phyloP scores from a whole-genome alignment of 2,797 vertebrate species.

The Chelmon rostratus region DNA sequence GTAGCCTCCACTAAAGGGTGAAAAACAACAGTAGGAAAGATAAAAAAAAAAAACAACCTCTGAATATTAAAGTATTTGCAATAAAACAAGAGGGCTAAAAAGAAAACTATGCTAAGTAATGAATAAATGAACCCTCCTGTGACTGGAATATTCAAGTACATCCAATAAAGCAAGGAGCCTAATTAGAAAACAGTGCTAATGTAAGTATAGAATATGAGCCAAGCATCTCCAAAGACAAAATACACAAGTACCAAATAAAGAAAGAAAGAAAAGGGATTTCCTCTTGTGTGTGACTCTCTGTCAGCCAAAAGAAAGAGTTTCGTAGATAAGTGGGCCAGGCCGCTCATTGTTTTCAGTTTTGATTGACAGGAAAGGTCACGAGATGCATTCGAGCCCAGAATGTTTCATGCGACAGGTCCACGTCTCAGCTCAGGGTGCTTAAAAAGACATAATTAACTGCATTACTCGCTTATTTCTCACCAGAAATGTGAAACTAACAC shows the following conservation, averaged over 20 bases:
- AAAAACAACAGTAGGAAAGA: not conserved
- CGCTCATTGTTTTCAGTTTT: slow-evolving; percentile 23
- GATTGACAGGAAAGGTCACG: slow-evolving; percentile 49
- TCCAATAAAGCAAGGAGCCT: slow-evolving; percentile 13
- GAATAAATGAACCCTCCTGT: not conserved
- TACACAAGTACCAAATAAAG: not conserved
- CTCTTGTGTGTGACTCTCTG: slow-evolving; percentile 16
- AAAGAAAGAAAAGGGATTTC: slow-evolving; percentile 42
- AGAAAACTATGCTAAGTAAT: not conserved
- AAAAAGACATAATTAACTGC: slow-evolving; percentile 4
- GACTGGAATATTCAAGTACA: slow-evolving; percentile 10
- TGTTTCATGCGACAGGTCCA: slow-evolving; percentile 19
- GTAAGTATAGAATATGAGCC: slow-evolving; percentile 12
- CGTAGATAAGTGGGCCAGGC: slow-evolving; percentile 49
- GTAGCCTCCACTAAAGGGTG: not conserved
- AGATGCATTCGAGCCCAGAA: slow-evolving; percentile 26
- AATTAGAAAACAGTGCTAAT: slow-evolving; percentile 11
- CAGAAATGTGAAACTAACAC: not conserved
- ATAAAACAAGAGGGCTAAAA: slow-evolving; percentile 7
- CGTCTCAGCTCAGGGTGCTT: not conserved
- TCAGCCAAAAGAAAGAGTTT: slow-evolving; percentile 53
- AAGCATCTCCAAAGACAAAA: not conserved
- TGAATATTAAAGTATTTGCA: slow-evolving; percentile 1
- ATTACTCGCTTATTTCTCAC: not conserved
- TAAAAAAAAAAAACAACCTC: not conserved